Base-by-base conservation (phyloP, 1,140 invertebrate species). In the Phthorimaea operculella region DNA sequence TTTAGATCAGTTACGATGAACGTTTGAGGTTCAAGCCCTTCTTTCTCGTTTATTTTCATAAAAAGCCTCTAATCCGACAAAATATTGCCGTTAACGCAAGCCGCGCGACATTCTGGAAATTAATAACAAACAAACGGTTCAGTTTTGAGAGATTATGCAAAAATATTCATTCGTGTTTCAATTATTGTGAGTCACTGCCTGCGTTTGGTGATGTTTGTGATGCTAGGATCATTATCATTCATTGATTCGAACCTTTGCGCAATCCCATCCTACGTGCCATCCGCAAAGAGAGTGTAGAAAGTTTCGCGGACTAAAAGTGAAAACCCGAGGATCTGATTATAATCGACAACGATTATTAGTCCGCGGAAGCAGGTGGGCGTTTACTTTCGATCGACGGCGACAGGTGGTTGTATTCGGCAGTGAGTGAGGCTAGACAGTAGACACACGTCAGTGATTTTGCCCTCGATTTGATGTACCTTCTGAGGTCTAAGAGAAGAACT, bases 281-380 rank as follows among this genome's bases (percentile, higher is more conserved):
- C 63, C 64, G 58, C 57, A 59, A 59, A 64, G 58, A 70, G 62
- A 72, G 60, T 57, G 62, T 71, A 76, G 72, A 76, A 74, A 74
- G 74, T 74, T 52, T n/a, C 33, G 51, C 56, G 51, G 56, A 52
- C 36, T 44, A 70, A 72, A 72, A 72, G 70, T 70, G 67, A 72
- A 70, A 70, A 39, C 57, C 12, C 21, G 53, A 55, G 55, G 51
- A 61, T 59, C 59, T 44, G 14, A 55, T 48, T 55, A 55, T 33
- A 4, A 28, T 28, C 21, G 33, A 14, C 44, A 10, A 39, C 3
- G 12, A 17, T 14, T 16, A 47, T 47, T 47, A 47, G 44, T 47
- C 4, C 8, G 14, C 14, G 11, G 39, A 14, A 11, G 9, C 14
- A 9, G 16, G 44, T 16, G 15, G 44, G 15, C 44, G 44, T 47